These are phyloP conservation scores for Lingula anatina DNA, from an alignment of 2,888 invertebrate species.

Conservation along the genomic window DNA sequence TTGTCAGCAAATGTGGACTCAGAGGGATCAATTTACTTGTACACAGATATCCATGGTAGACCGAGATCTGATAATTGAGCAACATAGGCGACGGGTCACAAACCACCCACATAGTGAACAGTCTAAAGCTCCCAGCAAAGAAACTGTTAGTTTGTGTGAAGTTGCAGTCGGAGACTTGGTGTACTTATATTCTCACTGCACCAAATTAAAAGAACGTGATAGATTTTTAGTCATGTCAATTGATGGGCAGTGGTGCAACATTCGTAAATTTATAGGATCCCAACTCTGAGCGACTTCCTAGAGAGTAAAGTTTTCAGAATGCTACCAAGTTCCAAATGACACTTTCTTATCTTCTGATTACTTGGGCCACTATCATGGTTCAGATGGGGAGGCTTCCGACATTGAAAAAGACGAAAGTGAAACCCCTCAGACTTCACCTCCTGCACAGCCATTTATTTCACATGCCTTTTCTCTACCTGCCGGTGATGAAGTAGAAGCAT, in stretches of 20 bases:
- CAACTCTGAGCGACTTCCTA: slow-evolving; percentile 13
- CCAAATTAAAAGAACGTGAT: slow-evolving; percentile 9
- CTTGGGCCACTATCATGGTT: too few species aligned
- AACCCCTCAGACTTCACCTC: too few species aligned
- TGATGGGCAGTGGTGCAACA: slow-evolving; percentile 13
- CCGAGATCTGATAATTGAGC: slow-evolving; percentile 7
- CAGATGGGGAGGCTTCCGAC: too few species aligned
- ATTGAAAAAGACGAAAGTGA: too few species aligned
- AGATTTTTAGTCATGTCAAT: slow-evolving; percentile 12
- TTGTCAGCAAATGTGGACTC: slow-evolving; percentile 18
- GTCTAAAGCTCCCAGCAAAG: slow-evolving; percentile 9
- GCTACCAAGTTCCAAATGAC: too few species aligned
- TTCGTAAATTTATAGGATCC: slow-evolving; percentile 13
- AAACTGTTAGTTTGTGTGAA: neutral
- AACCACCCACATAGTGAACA: slow-evolving; percentile 16
- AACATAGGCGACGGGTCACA: slow-evolving; percentile 7
- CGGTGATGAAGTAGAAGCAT: too few species aligned
- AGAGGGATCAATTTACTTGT: slow-evolving; percentile 17
- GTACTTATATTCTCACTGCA: slow-evolving; percentile 10
- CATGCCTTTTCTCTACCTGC: too few species aligned
- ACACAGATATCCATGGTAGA: slow-evolving; percentile 14
- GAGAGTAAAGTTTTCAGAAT: slow-evolving; percentile 12
- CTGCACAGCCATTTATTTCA: too few species aligned
- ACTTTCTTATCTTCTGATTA: too few species aligned
- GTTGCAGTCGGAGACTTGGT: slow-evolving; percentile 15